Conservation (phyloP, 1,140 invertebrate genomes). For the Nephotettix cincticeps region DNA sequence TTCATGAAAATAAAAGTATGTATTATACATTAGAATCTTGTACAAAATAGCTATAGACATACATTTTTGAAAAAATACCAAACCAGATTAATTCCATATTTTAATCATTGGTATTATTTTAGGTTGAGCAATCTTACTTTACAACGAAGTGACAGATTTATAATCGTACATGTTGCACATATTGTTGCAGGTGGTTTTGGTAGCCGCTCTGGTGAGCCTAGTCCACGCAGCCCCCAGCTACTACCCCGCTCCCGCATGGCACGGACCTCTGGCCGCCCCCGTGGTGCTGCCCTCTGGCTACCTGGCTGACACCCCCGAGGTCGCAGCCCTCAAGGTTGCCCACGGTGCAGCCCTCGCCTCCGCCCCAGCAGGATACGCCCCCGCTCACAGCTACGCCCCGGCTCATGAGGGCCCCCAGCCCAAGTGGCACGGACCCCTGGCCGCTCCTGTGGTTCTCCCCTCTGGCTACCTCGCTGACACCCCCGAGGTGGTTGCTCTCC, state of each 20-base stretch:
- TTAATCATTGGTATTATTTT: too few relatives aligned
- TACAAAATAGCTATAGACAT: too few relatives aligned
- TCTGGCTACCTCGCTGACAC: conserved; percentile 49
- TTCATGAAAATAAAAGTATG: too few relatives aligned
- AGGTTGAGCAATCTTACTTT: too few relatives aligned
- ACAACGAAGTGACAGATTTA: too few relatives aligned
- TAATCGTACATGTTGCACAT: too few relatives aligned
- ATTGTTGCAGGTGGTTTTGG: conserved; percentile 15
- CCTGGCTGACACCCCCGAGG: conserved; percentile 46
- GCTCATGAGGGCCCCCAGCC: background rate
- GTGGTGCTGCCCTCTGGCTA: conserved; percentile 40
- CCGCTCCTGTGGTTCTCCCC: conserved; percentile 1
- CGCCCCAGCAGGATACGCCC: background rate
- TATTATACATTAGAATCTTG: too few relatives aligned
- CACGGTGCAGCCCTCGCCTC: background rate
- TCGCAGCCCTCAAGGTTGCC: conserved; percentile 42
- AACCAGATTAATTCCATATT: too few relatives aligned
- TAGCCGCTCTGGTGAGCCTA: conserved; percentile 5
- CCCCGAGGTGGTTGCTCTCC: conserved; percentile 3
- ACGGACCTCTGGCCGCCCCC: conserved; percentile 4
- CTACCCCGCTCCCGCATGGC: background rate
- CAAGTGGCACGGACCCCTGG: conserved; percentile 6
- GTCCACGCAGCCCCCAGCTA: conserved; percentile 15
- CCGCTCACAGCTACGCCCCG: background rate
- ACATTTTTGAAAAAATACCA: too few relatives aligned